A percentile compares a stretch with the other conserved stretches of the same genome.
Evolutionary conservation across 2,113 vertebrate genomes (phyloP).

Genomic region (Toxostoma redivivum): DNA sequence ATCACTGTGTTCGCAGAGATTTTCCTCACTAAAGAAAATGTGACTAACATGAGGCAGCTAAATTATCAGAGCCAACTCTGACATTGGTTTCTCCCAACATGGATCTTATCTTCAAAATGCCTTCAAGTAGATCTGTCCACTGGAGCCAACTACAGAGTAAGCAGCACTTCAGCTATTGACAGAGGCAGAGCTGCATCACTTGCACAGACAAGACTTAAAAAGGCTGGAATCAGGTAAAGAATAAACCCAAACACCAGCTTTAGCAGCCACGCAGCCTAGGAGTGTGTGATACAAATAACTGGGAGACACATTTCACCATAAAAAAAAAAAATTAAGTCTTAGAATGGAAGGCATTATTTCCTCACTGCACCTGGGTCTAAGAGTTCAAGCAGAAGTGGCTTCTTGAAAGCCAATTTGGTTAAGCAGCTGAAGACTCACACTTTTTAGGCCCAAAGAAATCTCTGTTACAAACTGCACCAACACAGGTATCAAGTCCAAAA

Average conservation of each 20-base stretch:
- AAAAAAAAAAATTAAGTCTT: background rate
- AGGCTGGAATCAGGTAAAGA: background rate
- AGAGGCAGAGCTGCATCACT: background rate
- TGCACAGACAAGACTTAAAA: background rate
- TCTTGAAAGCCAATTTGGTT: background rate
- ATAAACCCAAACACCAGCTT: background rate
- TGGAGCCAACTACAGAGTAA: background rate
- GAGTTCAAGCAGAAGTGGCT: background rate
- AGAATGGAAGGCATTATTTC: background rate
- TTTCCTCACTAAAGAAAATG: conserved; percentile 38
- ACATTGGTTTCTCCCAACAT: conserved; percentile 30
- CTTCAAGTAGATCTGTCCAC: background rate
- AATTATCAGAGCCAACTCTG: conserved; percentile 48
- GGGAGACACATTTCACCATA: background rate
- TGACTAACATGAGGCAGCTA: conserved; percentile 54
- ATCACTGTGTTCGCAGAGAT: conserved; percentile 1
- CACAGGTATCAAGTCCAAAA: background rate
- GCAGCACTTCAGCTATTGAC: background rate
- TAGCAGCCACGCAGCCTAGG: background rate
- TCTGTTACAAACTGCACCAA: background rate
- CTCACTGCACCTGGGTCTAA: background rate
- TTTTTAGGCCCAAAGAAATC: background rate
- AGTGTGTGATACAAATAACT: background rate
- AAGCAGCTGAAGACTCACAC: background rate
- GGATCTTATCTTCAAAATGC: background rate